These are phyloP conservation scores for Diloba caeruleocephala DNA, from an alignment of 2,888 invertebrate genomes.

Conservation along the genomic window DNA sequence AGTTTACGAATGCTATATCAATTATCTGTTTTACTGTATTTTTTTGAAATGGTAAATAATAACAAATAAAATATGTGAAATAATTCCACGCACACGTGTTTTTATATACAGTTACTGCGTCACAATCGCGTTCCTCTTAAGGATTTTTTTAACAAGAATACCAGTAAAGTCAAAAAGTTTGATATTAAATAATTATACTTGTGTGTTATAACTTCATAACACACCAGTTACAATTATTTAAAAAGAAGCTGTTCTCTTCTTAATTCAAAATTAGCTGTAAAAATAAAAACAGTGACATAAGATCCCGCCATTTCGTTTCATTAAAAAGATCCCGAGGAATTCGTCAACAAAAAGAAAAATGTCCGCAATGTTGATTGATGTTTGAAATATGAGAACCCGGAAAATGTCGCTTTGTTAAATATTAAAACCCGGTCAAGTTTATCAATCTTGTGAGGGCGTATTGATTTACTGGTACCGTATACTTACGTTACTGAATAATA, in stretches of 20 bases:
- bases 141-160: too few relatives aligned
- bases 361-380: conserved; percentile 13
- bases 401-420: background rate
- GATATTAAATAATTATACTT: too few relatives aligned
- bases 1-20: too few relatives aligned
- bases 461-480: conserved; percentile 2
- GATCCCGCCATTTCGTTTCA: conserved; percentile 10
- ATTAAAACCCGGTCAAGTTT: conserved; percentile 8
- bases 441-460: conserved; percentile 5
- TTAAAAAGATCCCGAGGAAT: conserved; percentile 7
- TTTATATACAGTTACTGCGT: too few relatives aligned
- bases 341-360: background rate
- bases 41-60: too few relatives aligned
- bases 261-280: conserved; percentile 11
- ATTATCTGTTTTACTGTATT: too few relatives aligned
- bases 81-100: too few relatives aligned
- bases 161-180: too few relatives aligned
- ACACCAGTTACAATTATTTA: background rate
- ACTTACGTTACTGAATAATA: background rate
- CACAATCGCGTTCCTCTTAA: too few relatives aligned
- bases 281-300: conserved; percentile 9
- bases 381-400: background rate
- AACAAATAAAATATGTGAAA: too few relatives aligned
- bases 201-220: too few relatives aligned
- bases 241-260: background rate